A percentile compares a stretch with the other conserved stretches of the same genome.
Conservation (phyloP, 2,797 vertebrate species). For the Molossus alvarezi region DNA sequence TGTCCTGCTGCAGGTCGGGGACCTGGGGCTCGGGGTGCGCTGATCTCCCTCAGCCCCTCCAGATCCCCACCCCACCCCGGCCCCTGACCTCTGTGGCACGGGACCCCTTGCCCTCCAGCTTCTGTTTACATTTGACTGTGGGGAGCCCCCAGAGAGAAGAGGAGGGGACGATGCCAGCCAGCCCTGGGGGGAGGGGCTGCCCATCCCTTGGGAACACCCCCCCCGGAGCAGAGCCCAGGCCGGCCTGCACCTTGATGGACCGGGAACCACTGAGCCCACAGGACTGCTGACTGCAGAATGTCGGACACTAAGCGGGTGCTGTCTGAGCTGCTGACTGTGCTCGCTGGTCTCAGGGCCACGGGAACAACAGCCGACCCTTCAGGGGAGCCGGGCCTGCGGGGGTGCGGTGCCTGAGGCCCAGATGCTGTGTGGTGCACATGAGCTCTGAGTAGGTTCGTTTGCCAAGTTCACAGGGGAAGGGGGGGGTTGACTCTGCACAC, state of each 20-base stretch:
- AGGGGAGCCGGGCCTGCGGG: accelerated
- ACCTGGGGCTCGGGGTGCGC: neutral
- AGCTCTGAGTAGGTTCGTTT: neutral
- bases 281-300: neutral
- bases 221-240: neutral
- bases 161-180: accelerated
- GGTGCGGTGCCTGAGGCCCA: neutral
- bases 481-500: no score
- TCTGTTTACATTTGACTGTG: neutral
- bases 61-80: neutral
- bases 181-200: neutral
- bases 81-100: neutral
- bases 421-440: accelerated
- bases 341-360: neutral
- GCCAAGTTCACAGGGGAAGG: neutral
- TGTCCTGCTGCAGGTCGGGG: accelerated
- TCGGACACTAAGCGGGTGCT: no score
- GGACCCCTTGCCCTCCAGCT: neutral
- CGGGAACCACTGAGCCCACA: accelerated
- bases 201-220: accelerated
- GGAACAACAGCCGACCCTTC: neutral
- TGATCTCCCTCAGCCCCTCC: accelerated
- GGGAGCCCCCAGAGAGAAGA: neutral
- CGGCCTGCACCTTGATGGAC: accelerated
- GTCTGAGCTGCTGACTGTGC: neutral